A percentile compares a stretch with the other conserved stretches of the same genome.
Evolutionary conservation across 2,113 vertebrate genomes (phyloP).

Genomic region (Oryctolagus cuniculus): DNA sequence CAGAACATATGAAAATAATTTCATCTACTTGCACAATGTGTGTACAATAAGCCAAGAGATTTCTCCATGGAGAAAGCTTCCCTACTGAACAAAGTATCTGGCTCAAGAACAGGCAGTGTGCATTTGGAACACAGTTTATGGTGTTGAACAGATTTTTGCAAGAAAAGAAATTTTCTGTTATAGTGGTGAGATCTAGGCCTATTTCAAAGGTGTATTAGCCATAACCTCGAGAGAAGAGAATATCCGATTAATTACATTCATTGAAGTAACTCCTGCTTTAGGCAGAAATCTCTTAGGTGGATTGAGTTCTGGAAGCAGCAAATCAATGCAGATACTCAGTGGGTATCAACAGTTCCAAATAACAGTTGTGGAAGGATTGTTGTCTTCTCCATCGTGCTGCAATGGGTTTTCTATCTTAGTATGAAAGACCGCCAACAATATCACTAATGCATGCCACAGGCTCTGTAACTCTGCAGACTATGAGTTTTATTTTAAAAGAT

Average conservation of each 20-base stretch:
- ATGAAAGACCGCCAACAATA: not conserved
- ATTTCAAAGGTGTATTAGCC: not conserved
- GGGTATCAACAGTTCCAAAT: not conserved
- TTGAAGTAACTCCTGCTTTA: not conserved
- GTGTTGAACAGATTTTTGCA: not conserved
- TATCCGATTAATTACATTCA: not conserved
- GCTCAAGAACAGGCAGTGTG: not conserved
- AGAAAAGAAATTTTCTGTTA: not conserved
- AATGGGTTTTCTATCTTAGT: not conserved
- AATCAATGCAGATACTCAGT: constrained; percentile 31
- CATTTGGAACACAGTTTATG: not conserved
- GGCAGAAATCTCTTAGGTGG: not conserved
- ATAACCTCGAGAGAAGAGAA: not conserved
- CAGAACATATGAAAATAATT: constrained; percentile 1
- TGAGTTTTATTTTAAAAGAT: not conserved
- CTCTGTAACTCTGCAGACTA: not conserved
- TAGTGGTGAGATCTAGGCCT: not conserved
- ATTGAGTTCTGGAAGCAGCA: constrained; percentile 14
- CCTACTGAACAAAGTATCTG: not conserved
- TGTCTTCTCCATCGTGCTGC: not conserved
- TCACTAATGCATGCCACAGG: not conserved
- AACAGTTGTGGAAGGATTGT: not conserved
- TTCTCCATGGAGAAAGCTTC: not conserved
- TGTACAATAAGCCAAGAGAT: not conserved
- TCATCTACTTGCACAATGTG: not conserved